Conservation (phyloP, 2,797 vertebrate genomes). For the Cygnus olor region DNA sequence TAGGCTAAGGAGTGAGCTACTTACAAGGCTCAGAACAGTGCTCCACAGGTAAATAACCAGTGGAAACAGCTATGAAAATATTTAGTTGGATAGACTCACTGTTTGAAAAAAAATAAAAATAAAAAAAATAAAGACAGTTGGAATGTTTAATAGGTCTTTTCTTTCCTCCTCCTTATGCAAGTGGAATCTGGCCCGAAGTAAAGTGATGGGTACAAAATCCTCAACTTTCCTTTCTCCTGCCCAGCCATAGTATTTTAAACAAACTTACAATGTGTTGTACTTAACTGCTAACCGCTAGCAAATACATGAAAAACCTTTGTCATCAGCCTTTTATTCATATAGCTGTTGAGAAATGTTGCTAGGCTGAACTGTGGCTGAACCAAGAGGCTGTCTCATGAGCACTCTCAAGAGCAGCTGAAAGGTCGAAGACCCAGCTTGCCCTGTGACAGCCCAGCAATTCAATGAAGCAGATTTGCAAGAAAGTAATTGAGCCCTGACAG, state of each 20-base stretch:
- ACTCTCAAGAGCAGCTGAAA: neutral
- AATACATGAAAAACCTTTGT: neutral
- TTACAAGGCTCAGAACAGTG: neutral
- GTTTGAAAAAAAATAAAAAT: neutral
- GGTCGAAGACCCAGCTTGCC: neutral
- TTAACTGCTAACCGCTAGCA: neutral
- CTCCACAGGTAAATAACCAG: neutral
- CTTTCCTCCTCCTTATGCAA: neutral
- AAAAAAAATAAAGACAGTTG: fast-evolving
- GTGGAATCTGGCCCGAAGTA: neutral
- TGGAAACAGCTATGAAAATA: neutral
- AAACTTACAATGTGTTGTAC: fast-evolving
- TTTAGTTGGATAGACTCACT: neutral
- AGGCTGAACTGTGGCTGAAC: neutral
- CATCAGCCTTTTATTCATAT: fast-evolving
- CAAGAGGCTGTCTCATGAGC: neutral
- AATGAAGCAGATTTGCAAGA: neutral
- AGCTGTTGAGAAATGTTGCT: neutral
- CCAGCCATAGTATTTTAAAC: neutral
- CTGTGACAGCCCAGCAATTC: neutral
- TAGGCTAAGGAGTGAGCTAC: neutral
- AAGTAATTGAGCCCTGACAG: neutral
- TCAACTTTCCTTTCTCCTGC: neutral
- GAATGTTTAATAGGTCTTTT: neutral
- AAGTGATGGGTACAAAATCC: neutral